Base-by-base conservation (phyloP, 2,113 vertebrate species). In the Notarius quadriscutis region DNA sequence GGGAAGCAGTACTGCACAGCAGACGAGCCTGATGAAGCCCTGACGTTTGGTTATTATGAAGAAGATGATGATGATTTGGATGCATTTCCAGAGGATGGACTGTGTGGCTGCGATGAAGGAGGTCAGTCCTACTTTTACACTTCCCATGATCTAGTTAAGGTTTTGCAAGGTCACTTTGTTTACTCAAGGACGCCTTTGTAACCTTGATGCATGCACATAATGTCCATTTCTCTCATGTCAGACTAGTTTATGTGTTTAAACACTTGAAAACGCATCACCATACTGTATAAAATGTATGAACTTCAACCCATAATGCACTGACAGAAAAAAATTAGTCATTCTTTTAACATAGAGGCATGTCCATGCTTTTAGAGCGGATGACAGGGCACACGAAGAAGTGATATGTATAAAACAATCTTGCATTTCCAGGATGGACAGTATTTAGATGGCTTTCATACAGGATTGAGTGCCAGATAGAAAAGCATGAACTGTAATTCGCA, bases 51-150 rank as follows among this genome's bases (percentile, higher is more conserved):
- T 14, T 93, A 93, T 51, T 92, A 93, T 86, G 41, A 41, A 30
- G 93, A 81, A 5, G 57, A 81, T 41, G 79, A 81, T 60, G 79
- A 94, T 71, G 93, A 93, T 58, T 88, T 95, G 74, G 91, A 94
- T 58, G 88, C 92, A 5, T 94, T 94, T 69, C 87, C 91, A 15
- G 93, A 93, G 85, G 92, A 92, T 58, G 91, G 87, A 83, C 92
- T 90, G n/a, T 91, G 89, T 72, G 88, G 88, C 89, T 93, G 91
- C 60, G 93, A 93, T 85, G 93, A 93, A 86, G 93, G 93, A 92
- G 94, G 94, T 94, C 74, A 91, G 69, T 75, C 22, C 69, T 0
- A 22, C 41, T 72, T 82, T 71, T 0, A 20, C 18, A 78, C n/a
- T 50, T 30, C 63, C 60, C 20, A 17, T 20, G 78, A 85, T 67